These are phyloP conservation scores for Furnarius figulus DNA, from an alignment of 2,113 vertebrate species.

Conservation along the genomic window DNA sequence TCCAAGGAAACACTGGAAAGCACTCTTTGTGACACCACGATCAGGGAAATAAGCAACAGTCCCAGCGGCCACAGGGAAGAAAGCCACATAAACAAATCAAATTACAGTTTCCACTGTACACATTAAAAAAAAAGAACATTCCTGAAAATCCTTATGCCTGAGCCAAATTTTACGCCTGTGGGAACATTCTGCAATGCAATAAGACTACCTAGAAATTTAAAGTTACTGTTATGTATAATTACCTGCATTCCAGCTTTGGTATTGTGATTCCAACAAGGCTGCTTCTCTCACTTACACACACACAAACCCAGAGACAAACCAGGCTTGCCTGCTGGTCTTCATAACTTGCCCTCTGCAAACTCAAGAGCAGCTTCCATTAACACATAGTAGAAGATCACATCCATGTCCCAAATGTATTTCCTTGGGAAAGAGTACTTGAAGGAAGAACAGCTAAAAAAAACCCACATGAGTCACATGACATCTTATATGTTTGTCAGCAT, in stretches of 20 bases:
- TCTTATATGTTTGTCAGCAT: background rate
- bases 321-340: background rate
- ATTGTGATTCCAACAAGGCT: background rate
- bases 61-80: background rate
- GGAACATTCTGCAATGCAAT: background rate
- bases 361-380: background rate
- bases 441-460: background rate
- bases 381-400: rapidly evolving
- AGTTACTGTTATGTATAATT: background rate
- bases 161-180: background rate
- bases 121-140: background rate
- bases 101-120: background rate
- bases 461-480: background rate
- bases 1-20: background rate
- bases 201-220: background rate
- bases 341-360: background rate
- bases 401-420: rapidly evolving
- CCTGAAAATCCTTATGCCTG: background rate
- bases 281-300: background rate
- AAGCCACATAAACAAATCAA: background rate
- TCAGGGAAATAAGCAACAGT: background rate
- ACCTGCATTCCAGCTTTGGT: background rate
- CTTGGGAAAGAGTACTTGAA: background rate
- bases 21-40: background rate
- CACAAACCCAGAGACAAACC: background rate